A percentile compares a stretch with the other conserved stretches of the same genome.
Conservation (phyloP, 1,140 invertebrate species). For the Agrypnia vestita region DNA sequence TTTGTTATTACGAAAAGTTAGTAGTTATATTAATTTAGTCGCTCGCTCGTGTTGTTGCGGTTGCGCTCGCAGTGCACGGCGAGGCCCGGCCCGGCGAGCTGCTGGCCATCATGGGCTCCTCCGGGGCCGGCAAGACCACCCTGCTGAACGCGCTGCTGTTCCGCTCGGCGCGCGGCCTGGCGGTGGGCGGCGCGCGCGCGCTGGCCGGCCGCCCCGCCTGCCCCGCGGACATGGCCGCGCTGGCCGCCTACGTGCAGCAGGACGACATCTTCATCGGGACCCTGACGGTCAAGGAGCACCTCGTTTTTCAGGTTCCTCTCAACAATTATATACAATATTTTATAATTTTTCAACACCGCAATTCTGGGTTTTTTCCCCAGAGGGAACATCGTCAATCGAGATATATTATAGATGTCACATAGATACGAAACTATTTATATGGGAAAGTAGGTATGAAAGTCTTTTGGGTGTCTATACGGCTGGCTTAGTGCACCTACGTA, state of each 20-base stretch:
- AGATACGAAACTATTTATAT: no score
- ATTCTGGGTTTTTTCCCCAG: no score
- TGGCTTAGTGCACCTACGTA: no score
- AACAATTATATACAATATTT: no score
- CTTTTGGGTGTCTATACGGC: no score
- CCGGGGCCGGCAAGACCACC: slow-evolving; percentile 97
- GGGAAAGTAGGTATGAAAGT: no score
- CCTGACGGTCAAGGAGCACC: slow-evolving; percentile 92
- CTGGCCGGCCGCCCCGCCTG: slow-evolving; percentile 82
- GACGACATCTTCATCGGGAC: slow-evolving; percentile 95
- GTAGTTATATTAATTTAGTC: no score
- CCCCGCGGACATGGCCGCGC: slow-evolving; percentile 79
- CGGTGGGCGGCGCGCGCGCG: slow-evolving; percentile 80
- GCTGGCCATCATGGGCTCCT: slow-evolving; percentile 94
- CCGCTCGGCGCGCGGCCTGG: slow-evolving; percentile 79
- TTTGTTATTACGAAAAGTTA: no score
- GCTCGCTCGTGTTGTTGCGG: no score
- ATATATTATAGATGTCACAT: no score
- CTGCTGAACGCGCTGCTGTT: slow-evolving; percentile 93
- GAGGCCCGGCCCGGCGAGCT: slow-evolving; percentile 91
- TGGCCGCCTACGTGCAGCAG: slow-evolving; percentile 96
- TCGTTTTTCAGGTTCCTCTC: slow-evolving; percentile 85
- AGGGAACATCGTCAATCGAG: no score
- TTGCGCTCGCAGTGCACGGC: slow-evolving; percentile 88
- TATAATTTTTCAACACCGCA: no score